Evolutionary conservation across 2,888 invertebrate species (phyloP), one percentile per base, ranked within the genome.

Genomic region (Apeira syringaria): DNA sequence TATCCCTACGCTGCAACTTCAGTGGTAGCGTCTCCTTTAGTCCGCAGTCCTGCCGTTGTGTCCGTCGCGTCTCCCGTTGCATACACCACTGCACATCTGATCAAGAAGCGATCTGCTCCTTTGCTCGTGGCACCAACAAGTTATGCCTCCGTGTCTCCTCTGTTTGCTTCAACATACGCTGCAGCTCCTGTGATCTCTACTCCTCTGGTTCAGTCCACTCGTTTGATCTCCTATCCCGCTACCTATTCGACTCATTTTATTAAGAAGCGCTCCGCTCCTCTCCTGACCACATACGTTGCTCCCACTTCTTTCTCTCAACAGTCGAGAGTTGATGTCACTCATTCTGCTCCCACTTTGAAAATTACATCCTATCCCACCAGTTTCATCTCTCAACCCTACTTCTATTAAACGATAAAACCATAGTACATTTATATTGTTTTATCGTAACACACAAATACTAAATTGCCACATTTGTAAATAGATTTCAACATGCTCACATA

Each of bases 261-360:
- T 40, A 80, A 82, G 65, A 79, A 82, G 52, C 68, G 77, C 2
- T 79, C 78, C 4, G 70, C 65, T 30, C 61, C 59, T 30, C 45
- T 68, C 10, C 43, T 67, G 18, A 53, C 59, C 33, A 39, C 76
- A 2, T 67, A 68, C 55, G 32, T 72, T 7, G 68, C 74, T 6
- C 74, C 79, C 9, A 50, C 73, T n/a, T 53, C 78, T 1, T 65
- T 59, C 47, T 71, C 76, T 2, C 64, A 64, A 8, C 72, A 74
- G 47, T 73, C 74, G 22, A 65, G 79, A 46, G 55, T 77, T 15
- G 77, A 77, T 38, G 49, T 55, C 47, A 40, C 42, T 31, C 64
- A 68, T 5, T 56, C 60, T 17, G 50, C 66, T 17, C 56, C 73
- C 35, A 61, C 70, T 32, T 35, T 64, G 24, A 51, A 47, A 15